Conservation (phyloP, 2,888 invertebrate species). For the Drosophila mulleri region DNA sequence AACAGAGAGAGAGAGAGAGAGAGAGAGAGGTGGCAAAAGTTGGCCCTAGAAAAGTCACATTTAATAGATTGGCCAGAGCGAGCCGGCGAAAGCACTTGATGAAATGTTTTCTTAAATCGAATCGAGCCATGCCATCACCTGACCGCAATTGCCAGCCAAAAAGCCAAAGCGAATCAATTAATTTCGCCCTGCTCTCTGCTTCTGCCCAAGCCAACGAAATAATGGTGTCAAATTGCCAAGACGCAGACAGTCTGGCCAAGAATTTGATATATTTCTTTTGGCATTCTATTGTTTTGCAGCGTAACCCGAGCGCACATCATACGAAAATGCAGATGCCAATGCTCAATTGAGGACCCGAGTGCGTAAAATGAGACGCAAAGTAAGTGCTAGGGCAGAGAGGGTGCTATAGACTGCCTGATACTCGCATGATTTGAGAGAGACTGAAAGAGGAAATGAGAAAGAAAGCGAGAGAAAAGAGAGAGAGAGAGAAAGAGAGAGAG, state of each 20-base stretch:
- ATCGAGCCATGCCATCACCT: not conserved
- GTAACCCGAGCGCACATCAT: conserved; percentile 21
- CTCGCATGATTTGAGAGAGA: no score
- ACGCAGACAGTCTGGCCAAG: not conserved
- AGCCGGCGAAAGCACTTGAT: not conserved
- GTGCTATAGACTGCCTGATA: not conserved
- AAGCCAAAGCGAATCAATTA: conserved; percentile 33
- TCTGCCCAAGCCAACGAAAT: not conserved
- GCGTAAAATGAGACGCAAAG: conserved; percentile 19
- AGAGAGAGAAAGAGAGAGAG: no score
- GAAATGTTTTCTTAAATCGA: conserved; percentile 22
- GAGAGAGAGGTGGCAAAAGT: conserved; percentile 5
- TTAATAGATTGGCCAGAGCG: conserved; percentile 31
- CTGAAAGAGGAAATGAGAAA: no score
- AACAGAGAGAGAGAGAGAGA: not conserved
- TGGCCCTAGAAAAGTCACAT: conserved; percentile 18
- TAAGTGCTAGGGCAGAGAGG: not conserved
- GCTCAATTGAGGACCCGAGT: conserved; percentile 11
- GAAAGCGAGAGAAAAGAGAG: no score
- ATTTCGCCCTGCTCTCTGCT: conserved; percentile 7
- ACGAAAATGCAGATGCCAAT: conserved; percentile 9
- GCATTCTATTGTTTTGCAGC: not conserved
- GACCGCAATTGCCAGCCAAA: conserved; percentile 13
- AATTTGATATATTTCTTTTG: conserved; percentile 24
- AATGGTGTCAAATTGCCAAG: conserved; percentile 20